Conservation (phyloP, 2,113 vertebrate species). For the Probosciger aterrimus region DNA sequence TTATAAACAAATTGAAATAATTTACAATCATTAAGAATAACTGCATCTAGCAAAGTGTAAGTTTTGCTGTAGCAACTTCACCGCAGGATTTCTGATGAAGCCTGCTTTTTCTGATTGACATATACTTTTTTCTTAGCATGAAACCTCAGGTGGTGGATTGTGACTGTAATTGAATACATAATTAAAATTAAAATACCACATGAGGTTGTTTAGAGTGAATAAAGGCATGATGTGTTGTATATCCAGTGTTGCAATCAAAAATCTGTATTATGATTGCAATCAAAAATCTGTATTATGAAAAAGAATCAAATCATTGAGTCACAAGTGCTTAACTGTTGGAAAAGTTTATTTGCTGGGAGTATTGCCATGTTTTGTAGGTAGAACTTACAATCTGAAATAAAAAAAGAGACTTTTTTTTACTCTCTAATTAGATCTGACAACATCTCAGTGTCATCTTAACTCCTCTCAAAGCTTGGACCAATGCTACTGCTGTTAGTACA, state of each 20-base stretch:
- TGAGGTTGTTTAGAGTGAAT: background rate
- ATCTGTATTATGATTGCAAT: background rate
- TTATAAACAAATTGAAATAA: slow-evolving; percentile 55
- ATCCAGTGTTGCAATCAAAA: background rate
- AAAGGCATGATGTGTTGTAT: background rate
- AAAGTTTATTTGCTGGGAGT: background rate
- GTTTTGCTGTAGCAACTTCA: slow-evolving; percentile 1
- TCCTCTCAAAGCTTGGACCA: background rate
- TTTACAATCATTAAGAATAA: slow-evolving; percentile 57
- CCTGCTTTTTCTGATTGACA: slow-evolving; percentile 31
- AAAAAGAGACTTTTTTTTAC: background rate
- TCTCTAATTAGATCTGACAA: background rate
- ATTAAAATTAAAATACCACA: slow-evolving; percentile 58
- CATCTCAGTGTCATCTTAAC: no score
- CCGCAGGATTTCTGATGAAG: slow-evolving; percentile 44
- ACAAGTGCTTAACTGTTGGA: background rate
- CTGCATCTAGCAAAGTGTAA: slow-evolving; percentile 41
- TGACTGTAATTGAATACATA: slow-evolving; percentile 46
- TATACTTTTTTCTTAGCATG: slow-evolving; percentile 27
- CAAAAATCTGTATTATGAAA: background rate
- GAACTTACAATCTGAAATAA: background rate
- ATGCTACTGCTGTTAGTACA: background rate
- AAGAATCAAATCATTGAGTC: background rate
- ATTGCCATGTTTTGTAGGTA: background rate
- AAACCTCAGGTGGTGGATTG: slow-evolving; percentile 23